phyloP scores from a whole-genome alignment of 2,797 vertebrate species.

The Agapornis canus region DNA sequence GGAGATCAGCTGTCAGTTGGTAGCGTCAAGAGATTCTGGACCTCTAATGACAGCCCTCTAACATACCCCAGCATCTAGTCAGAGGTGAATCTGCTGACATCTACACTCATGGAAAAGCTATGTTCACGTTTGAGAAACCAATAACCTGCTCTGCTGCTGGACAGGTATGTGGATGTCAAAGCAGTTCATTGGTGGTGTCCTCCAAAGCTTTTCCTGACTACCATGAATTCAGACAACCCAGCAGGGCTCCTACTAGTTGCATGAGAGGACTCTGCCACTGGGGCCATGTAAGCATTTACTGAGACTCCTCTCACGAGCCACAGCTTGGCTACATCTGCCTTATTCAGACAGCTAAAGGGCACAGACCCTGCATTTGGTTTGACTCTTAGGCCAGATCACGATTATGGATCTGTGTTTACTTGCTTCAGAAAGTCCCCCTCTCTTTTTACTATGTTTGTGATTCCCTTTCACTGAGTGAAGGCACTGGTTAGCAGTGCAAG shows the following conservation, averaged over 20 bases:
- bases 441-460: not conserved
- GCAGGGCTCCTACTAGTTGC: not conserved
- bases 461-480: not conserved
- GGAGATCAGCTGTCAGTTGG: not conserved
- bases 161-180: not conserved
- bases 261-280: not conserved
- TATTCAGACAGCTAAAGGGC: not conserved
- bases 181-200: not conserved
- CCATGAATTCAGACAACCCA: not conserved
- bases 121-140: rapidly evolving
- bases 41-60: not conserved
- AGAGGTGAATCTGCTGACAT: not conserved
- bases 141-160: not conserved
- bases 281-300: not conserved
- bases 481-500: not conserved
- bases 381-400: not conserved
- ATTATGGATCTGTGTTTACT: not conserved
- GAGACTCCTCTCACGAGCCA: not conserved
- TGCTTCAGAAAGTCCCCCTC: not conserved
- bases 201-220: not conserved
- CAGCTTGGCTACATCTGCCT: not conserved
- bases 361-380: rapidly evolving
- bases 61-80: not conserved
- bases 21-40: not conserved
- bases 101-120: not conserved